Percentiles rank a stretch among this genome's conserved stretches.
Evolutionary conservation across 2,113 vertebrate species (phyloP).

Genomic region (Osmerus eperlanus): DNA sequence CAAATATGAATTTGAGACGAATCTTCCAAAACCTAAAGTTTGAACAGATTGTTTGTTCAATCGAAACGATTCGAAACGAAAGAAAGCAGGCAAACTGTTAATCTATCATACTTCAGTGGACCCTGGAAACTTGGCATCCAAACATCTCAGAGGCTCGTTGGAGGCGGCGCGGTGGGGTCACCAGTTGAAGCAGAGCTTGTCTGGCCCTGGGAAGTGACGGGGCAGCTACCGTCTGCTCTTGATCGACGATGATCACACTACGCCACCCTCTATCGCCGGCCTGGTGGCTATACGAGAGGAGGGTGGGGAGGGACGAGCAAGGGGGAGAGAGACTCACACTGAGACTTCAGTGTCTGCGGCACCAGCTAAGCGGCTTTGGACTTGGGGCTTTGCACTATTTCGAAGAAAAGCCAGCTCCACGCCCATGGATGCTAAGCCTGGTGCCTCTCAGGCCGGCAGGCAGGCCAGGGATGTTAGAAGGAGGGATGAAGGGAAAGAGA

Average conservation of each 20-base stretch:
- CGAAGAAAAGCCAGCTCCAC: slow-evolving; percentile 57
- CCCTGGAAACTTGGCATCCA: not conserved
- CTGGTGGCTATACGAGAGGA: slow-evolving; percentile 45
- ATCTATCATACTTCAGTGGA: slow-evolving; percentile 12
- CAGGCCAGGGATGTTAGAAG: slow-evolving; percentile 19
- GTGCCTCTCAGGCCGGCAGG: slow-evolving; percentile 42
- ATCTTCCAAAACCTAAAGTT: too few species aligned
- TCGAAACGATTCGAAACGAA: not conserved
- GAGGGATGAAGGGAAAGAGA: slow-evolving; percentile 15
- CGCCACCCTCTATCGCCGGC: slow-evolving; percentile 38
- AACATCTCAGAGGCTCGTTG: not conserved
- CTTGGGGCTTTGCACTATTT: slow-evolving; percentile 56
- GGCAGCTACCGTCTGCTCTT: slow-evolving; percentile 30
- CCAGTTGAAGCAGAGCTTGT: slow-evolving; percentile 24
- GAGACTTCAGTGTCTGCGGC: slow-evolving; percentile 46
- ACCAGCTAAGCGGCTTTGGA: slow-evolving; percentile 63
- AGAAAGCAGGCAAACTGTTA: not conserved
- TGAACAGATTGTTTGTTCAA: not conserved
- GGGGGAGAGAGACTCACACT: slow-evolving; percentile 27
- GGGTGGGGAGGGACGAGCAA: slow-evolving; percentile 32
- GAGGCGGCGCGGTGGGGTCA: slow-evolving; percentile 6
- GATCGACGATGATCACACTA: slow-evolving; percentile 51
- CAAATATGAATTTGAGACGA: too few species aligned
- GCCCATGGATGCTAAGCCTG: slow-evolving; percentile 49
- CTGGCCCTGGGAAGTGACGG: slow-evolving; percentile 31